Percentiles rank a stretch among this genome's conserved stretches.
Evolutionary conservation across 2,797 vertebrate species (phyloP).

Genomic region (Alca torda): DNA sequence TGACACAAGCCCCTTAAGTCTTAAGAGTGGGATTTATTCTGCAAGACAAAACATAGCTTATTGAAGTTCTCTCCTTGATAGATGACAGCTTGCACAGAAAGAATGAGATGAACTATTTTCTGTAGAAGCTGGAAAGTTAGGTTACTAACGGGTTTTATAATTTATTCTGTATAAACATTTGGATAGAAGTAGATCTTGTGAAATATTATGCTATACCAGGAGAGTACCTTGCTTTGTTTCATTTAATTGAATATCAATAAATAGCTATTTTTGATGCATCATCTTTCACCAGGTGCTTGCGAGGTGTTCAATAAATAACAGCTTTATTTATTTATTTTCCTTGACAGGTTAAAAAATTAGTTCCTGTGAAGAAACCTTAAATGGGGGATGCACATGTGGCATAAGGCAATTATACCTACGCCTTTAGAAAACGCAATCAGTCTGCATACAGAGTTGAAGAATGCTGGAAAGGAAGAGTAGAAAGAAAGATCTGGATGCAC

Average conservation of each 20-base stretch:
- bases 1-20: neutral
- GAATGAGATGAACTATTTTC: slow-evolving; percentile 44
- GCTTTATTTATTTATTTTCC: slow-evolving; percentile 21
- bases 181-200: slow-evolving; percentile 21
- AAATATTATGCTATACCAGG: slow-evolving; percentile 10
- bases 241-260: slow-evolving; percentile 57
- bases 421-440: neutral
- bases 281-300: neutral
- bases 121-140: slow-evolving; percentile 27
- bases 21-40: slow-evolving; percentile 16
- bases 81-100: slow-evolving; percentile 23
- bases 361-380: slow-evolving; percentile 14
- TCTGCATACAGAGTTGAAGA: neutral
- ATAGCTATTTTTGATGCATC: neutral
- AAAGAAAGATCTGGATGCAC: neutral
- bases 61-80: neutral
- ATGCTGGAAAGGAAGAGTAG: neutral
- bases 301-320: slow-evolving; percentile 35
- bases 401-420: neutral
- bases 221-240: slow-evolving; percentile 20
- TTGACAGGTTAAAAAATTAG: neutral
- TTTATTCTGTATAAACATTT: slow-evolving; percentile 49
- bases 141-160: slow-evolving; percentile 41
- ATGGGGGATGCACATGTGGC: neutral
- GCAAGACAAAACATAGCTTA: neutral